Conservation (phyloP, 1,140 invertebrate genomes). For the Homalodisca vitripennis region DNA sequence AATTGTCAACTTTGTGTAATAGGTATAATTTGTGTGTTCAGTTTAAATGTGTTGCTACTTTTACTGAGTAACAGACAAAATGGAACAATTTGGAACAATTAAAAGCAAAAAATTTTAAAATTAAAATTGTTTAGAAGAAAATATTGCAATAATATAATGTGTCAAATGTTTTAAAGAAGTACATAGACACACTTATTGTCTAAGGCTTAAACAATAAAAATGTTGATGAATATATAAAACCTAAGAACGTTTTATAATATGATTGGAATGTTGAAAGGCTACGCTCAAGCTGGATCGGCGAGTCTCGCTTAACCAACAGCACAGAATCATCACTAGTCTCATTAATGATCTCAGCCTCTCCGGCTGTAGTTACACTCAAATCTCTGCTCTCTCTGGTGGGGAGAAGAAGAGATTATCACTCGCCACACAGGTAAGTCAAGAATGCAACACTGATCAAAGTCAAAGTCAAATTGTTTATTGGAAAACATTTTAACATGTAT, state of each 20-base stretch:
- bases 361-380: slow-evolving; percentile 77
- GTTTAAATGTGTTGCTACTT: no score
- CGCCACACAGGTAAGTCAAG: slow-evolving; percentile 65
- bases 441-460: no score
- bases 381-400: slow-evolving; percentile 84
- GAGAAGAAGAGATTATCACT: slow-evolving; percentile 92
- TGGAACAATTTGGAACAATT: no score
- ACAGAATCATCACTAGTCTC: slow-evolving; percentile 45
- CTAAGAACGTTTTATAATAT: not conserved
- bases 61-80: no score
- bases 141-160: no score
- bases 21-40: no score
- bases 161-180: no score
- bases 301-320: slow-evolving; percentile 39
- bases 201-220: not conserved
- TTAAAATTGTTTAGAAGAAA: no score
- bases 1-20: no score
- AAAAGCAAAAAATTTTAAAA: no score
- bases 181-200: not conserved
- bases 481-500: no score
- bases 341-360: slow-evolving; percentile 70
- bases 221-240: slow-evolving; percentile 5
- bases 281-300: slow-evolving; percentile 48
- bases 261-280: slow-evolving; percentile 34
- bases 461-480: no score